A percentile compares a stretch with the other conserved stretches of the same genome.
phyloP scores from a whole-genome alignment of 92 coral and sea anemone genomes.

The Umimayanthus kanabou region DNA sequence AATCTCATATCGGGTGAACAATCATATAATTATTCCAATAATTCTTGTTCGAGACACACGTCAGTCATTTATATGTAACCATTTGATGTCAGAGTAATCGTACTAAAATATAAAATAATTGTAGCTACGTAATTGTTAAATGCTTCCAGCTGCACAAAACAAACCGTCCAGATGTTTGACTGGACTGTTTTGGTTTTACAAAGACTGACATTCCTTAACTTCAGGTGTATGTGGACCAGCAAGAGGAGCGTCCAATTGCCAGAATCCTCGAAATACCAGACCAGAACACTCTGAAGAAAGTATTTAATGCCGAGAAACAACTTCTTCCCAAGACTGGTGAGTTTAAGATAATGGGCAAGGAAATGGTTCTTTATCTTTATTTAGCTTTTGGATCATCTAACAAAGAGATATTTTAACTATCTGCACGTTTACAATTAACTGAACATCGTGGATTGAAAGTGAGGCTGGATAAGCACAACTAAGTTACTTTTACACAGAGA shows the following conservation, averaged over 20 bases:
- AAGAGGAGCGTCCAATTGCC: constrained; percentile 77
- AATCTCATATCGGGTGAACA: too few species aligned
- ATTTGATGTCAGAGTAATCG: too few species aligned
- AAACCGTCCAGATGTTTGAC: background rate
- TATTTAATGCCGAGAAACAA: constrained; percentile 73
- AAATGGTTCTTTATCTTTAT: background rate
- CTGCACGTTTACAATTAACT: background rate
- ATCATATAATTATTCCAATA: too few species aligned
- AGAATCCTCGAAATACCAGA: constrained; percentile 86
- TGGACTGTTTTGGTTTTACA: background rate
- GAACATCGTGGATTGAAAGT: background rate
- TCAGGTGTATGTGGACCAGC: constrained; percentile 69
- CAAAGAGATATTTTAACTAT: too few species aligned
- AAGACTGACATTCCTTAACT: background rate
- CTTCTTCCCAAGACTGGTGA: constrained; percentile 79
- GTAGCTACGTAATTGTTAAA: too few species aligned
- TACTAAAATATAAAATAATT: too few species aligned
- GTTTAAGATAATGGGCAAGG: background rate
- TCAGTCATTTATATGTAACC: too few species aligned
- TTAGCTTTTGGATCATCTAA: background rate
- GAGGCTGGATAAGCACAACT: too few species aligned
- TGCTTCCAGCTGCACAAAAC: background rate
- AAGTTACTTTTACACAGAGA: too few species aligned
- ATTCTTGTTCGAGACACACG: too few species aligned
- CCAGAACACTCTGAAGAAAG: constrained; percentile 58